Evolutionary conservation across 2,113 vertebrate genomes (phyloP), one percentile per base, ranked within the genome.

Genomic region (Craseonycteris thonglongyai): DNA sequence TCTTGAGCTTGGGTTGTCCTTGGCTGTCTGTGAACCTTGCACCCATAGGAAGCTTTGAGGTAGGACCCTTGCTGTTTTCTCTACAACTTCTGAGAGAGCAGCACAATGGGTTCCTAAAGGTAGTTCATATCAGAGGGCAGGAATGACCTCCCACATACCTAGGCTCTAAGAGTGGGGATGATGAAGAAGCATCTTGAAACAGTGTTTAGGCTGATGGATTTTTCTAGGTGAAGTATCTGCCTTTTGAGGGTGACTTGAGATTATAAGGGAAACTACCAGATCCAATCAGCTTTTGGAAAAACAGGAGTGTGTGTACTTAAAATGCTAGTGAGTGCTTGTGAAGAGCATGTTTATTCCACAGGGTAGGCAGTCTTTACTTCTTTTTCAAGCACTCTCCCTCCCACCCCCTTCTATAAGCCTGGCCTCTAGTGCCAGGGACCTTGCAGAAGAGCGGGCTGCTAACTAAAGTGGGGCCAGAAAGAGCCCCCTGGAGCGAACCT

Each of bases 241-340:
- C 51, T 93, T 91, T 79, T 86, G 93, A 54, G 78, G 38, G 75
- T 54, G 47, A 72, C 21, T 88, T 6, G 45, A 90, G 75, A 74
- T 84, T 76, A 59, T 9, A 76, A 71, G 28, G 35, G 42, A 89
- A 71, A 79, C 54, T 89, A 3, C 95, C 54, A 74, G 54, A 49
- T 91, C 72, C 47, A 63, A 33, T 87, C 66, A 63, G 51, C 93
- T 93, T 96, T 95, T 72, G 87, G 84, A 86, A 96, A 96, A 90
- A 58, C 56, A 93, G 33, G 91, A 91, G 45, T 90, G 6, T 94
- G 82, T 90, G 6, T 94, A 79, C 54, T 94, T 95, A 78, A 80
- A 71, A 66, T 71, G 88, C 18, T 49, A 66, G 65, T 33, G 69
- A 91, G 72, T 47, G 40, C 66, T 51, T 59, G 78, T 91, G 54